phyloP scores from a whole-genome alignment of 2,888 invertebrate species.

The Glaucopsyche alexis region DNA sequence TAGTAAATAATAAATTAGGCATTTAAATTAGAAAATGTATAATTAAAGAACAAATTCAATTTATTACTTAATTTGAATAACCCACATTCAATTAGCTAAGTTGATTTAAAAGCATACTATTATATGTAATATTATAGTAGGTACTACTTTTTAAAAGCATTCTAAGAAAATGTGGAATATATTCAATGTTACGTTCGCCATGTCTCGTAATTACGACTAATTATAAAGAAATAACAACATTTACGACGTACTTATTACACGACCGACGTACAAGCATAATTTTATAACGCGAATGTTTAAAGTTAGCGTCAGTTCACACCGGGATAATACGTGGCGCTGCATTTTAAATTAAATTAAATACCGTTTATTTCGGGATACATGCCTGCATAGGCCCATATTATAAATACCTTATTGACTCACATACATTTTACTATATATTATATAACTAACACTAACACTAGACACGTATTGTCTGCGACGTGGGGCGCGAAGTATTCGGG shows the following conservation, averaged over 20 bases:
- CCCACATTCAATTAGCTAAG: background rate
- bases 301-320: background rate
- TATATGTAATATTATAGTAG: background rate
- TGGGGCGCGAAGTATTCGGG: too few species aligned
- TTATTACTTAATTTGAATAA: background rate
- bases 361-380: too few species aligned
- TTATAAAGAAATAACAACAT: slow-evolving; percentile 28
- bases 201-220: slow-evolving; percentile 26
- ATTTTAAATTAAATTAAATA: too few species aligned
- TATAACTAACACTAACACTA: too few species aligned
- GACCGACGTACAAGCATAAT: slow-evolving; percentile 11
- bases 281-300: background rate
- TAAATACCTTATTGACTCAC: too few species aligned
- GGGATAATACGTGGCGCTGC: too few species aligned
- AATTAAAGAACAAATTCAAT: background rate
- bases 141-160: background rate
- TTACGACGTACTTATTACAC: slow-evolving; percentile 29
- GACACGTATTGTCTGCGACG: too few species aligned
- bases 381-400: too few species aligned
- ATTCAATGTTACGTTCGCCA: slow-evolving; percentile 15
- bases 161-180: slow-evolving; percentile 21
- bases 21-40: background rate
- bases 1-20: background rate
- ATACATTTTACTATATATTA: too few species aligned
- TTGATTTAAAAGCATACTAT: background rate